A percentile compares a stretch with the other conserved stretches of the same genome.
phyloP scores from a whole-genome alignment of 2,888 invertebrate species.

The Bedellia somnulentella region DNA sequence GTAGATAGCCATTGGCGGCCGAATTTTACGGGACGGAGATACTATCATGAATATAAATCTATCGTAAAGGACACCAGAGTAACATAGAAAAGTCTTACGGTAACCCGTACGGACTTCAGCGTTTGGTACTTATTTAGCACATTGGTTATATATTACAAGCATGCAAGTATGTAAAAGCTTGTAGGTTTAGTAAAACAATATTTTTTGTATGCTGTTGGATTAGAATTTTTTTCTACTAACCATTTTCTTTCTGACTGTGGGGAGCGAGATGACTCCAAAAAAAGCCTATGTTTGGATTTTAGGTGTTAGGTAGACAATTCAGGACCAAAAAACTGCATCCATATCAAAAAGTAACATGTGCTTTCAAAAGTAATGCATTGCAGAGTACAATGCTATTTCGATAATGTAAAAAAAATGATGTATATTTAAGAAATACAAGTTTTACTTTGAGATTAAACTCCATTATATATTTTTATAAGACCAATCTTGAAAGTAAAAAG shows the following conservation, averaged over 20 bases:
- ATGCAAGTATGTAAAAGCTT: too few species aligned
- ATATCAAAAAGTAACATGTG: too few species aligned
- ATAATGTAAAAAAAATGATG: too few species aligned
- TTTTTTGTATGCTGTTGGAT: neutral
- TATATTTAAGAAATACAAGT: too few species aligned
- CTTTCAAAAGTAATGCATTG: too few species aligned
- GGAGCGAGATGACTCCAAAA: too few species aligned
- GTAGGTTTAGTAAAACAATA: too few species aligned
- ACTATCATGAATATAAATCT: constrained; percentile 62
- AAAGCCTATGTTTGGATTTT: too few species aligned
- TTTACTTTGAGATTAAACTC: neutral
- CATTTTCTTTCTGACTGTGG: neutral
- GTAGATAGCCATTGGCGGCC: constrained; percentile 56
- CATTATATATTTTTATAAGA: neutral
- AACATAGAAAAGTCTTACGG: constrained; percentile 23
- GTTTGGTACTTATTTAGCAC: neutral
- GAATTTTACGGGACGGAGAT: constrained; percentile 58
- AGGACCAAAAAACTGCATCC: too few species aligned
- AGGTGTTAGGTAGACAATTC: too few species aligned
- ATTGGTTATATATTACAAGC: too few species aligned
- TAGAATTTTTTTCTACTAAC: neutral
- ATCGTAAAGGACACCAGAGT: constrained; percentile 53
- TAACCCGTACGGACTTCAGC: neutral
- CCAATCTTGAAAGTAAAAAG: neutral
- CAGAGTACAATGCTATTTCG: too few species aligned